These are phyloP conservation scores for Beris chalybata DNA, from an alignment of 2,888 invertebrate species.

Conservation along the genomic window DNA sequence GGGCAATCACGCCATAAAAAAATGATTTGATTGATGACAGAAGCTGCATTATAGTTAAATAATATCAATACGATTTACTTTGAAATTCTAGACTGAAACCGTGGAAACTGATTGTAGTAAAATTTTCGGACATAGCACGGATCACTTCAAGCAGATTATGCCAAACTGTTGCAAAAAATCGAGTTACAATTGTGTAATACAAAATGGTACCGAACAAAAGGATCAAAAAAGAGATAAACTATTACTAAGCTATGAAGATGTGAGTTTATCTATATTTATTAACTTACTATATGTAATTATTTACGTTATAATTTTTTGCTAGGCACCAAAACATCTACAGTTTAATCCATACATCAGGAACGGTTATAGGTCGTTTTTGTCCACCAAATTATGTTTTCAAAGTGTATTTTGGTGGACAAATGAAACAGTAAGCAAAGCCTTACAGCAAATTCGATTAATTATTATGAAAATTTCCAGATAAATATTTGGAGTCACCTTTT, in stretches of 20 bases:
- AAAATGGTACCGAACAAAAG: conserved; percentile 27
- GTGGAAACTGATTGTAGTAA: conserved; percentile 46
- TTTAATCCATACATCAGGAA: conserved; percentile 83
- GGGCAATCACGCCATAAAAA: too few relatives aligned
- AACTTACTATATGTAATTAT: neutral
- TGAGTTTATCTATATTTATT: conserved; percentile 42
- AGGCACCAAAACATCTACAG: conserved; percentile 81
- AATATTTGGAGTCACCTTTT: conserved; percentile 97
- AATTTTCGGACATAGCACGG: conserved; percentile 49
- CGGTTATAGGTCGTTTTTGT: conserved; percentile 82
- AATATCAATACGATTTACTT: neutral
- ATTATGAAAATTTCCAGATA: conserved; percentile 55
- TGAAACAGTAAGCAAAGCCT: conserved; percentile 65
- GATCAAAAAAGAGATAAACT: conserved; percentile 46
- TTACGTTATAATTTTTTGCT: conserved; percentile 22
- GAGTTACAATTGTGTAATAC: conserved; percentile 35
- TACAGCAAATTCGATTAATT: neutral
- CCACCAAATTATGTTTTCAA: conserved; percentile 81
- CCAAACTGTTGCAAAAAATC: conserved; percentile 44
- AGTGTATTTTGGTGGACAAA: conserved; percentile 97
- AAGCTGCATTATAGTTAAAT: too few relatives aligned
- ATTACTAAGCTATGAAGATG: conserved; percentile 57
- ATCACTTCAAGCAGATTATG: conserved; percentile 46
- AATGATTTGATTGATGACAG: too few relatives aligned
- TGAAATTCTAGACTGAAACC: conserved; percentile 46